These are phyloP conservation scores for Percopsis transmontana DNA, from an alignment of 2,113 vertebrate species.

Conservation along the genomic window DNA sequence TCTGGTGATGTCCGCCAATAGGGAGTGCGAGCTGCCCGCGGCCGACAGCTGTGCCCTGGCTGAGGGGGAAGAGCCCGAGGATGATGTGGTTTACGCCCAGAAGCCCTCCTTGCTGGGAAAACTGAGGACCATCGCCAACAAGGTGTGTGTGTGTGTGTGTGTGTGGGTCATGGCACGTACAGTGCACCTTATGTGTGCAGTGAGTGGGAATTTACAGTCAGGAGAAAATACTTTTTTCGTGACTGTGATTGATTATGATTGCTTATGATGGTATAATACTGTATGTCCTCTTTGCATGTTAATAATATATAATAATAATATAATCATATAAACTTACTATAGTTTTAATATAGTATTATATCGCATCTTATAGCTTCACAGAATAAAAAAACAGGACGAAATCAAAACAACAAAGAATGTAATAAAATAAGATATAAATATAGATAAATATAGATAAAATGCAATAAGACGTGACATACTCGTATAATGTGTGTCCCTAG, in stretches of 20 bases:
- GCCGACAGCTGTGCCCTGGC: conserved; percentile 96
- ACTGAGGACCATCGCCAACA: conserved; percentile 92
- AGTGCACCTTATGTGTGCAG: not conserved
- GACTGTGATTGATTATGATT: too few species aligned
- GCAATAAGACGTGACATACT: not conserved
- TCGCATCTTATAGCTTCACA: too few species aligned
- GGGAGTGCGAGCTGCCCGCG: conserved; percentile 92
- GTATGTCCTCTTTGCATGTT: not conserved
- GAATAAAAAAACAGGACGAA: too few species aligned
- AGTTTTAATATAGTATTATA: not conserved
- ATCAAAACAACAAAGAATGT: too few species aligned
- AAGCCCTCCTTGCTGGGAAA: conserved; percentile 90
- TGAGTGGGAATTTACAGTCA: not conserved
- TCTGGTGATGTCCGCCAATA: conserved; percentile 94
- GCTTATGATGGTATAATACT: too few species aligned
- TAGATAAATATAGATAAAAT: too few species aligned
- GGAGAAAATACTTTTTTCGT: too few species aligned
- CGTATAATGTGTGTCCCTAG: conserved; percentile 8
- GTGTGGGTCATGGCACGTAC: not conserved
- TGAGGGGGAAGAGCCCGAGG: conserved; percentile 93
- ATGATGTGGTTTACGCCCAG: conserved; percentile 90
- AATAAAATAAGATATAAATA: too few species aligned
- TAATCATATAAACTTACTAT: not conserved
- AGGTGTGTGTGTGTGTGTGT: conserved; percentile 68
- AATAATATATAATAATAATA: not conserved